Conservation (phyloP, 2,888 invertebrate species). For the Elmis aenea region DNA sequence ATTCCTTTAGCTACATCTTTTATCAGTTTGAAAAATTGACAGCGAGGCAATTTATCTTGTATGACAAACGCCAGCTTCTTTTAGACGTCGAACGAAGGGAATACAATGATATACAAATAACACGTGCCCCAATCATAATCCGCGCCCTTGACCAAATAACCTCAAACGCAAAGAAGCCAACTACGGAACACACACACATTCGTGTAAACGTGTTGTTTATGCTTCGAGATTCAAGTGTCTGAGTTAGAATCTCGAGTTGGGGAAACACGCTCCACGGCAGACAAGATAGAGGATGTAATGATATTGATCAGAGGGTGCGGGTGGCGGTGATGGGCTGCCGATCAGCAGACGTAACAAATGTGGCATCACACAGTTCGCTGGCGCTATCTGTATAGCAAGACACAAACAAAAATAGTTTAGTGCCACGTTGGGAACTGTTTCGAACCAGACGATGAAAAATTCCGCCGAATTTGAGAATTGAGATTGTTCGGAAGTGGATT, state of each 20-base stretch:
- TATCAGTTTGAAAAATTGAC: too few relatives aligned
- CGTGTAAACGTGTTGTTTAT: constrained; percentile 18
- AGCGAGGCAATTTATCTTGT: too few relatives aligned
- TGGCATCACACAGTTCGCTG: constrained; percentile 35
- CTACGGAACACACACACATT: constrained; percentile 14
- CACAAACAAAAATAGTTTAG: constrained; percentile 31
- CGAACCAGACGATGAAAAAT: constrained; percentile 31
- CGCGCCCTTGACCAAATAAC: constrained; percentile 11
- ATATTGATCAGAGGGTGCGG: constrained; percentile 33
- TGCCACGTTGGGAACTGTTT: constrained; percentile 26
- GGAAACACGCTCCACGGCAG: constrained; percentile 15
- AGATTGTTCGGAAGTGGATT: constrained; percentile 25
- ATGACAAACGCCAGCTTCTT: too few relatives aligned
- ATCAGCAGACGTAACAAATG: constrained; percentile 37
- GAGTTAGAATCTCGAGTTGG: constrained; percentile 3
- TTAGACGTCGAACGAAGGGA: too few relatives aligned
- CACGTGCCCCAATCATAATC: too few relatives aligned
- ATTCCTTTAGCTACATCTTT: too few relatives aligned
- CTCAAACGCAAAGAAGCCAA: constrained; percentile 9
- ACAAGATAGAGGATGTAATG: constrained; percentile 23
- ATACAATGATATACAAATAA: too few relatives aligned
- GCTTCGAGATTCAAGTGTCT: constrained; percentile 7
- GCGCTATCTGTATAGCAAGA: constrained; percentile 27
- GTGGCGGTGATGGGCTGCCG: constrained; percentile 28
- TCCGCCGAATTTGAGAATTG: constrained; percentile 30